Percentiles rank a stretch among this genome's conserved stretches.
Conservation (phyloP, 2,888 invertebrate species). For the Willowsia nigromaculata region DNA sequence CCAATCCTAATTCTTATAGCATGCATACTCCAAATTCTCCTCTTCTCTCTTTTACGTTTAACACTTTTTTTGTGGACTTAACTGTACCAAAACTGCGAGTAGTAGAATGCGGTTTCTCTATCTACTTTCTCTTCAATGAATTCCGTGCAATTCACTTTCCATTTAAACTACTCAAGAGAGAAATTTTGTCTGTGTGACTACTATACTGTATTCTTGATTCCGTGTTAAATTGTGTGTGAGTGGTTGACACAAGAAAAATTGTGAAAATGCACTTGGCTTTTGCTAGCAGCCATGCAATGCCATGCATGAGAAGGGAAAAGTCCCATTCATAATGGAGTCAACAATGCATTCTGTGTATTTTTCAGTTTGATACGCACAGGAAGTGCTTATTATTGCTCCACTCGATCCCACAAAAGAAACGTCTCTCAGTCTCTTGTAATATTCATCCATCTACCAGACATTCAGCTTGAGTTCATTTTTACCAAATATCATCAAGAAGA, state of each 20-base stretch:
- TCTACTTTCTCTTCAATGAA: neutral
- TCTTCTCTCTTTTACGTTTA: conserved; percentile 5
- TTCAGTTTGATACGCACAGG: neutral
- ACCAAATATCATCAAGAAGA: neutral
- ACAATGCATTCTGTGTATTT: neutral
- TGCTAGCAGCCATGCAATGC: neutral
- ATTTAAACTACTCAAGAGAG: neutral
- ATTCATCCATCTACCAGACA: neutral
- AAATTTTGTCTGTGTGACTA: neutral
- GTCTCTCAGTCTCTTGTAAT: neutral
- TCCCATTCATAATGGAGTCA: conserved; percentile 1
- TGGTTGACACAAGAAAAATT: conserved; percentile 8
- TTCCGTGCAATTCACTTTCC: neutral
- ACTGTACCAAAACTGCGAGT: neutral
- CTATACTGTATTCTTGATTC: neutral
- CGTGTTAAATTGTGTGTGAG: neutral
- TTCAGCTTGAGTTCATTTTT: neutral
- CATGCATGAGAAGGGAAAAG: neutral
- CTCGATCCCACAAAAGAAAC: neutral
- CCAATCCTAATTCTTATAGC: neutral
- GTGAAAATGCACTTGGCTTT: conserved; percentile 39
- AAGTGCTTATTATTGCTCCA: conserved; percentile 29
- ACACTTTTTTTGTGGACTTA: neutral
- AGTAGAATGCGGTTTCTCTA: neutral
- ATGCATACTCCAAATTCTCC: neutral